Evolutionary conservation across 2,113 vertebrate species (phyloP).

Genomic region (Electrona antarctica): DNA sequence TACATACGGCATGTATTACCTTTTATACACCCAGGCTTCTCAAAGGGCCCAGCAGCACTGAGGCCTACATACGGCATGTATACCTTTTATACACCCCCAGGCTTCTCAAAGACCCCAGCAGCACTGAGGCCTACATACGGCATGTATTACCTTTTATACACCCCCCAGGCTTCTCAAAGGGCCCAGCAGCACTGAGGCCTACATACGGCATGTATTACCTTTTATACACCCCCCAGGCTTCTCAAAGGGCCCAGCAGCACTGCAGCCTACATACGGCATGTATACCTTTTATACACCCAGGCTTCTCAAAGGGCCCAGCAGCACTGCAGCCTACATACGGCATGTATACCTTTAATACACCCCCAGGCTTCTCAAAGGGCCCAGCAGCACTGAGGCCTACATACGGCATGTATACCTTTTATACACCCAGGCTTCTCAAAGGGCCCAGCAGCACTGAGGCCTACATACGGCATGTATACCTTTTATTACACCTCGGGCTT

Average conservation of each 20-base stretch:
- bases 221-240: no score
- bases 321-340: conserved; percentile 96
- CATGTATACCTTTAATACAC: conserved; percentile 53
- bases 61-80: conserved; percentile 92
- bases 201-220: conserved; percentile 84
- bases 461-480: conserved; percentile 86
- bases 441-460: conserved; percentile 96
- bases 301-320: conserved; percentile 93
- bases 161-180: no score
- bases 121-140: conserved; percentile 96
- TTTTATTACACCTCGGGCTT: no score
- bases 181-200: conserved; percentile 95
- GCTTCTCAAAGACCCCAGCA: conserved; percentile 93
- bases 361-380: conserved; percentile 89
- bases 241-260: conserved; percentile 94
- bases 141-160: conserved; percentile 52
- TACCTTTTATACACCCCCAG: not conserved
- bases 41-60: conserved; percentile 93
- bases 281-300: not conserved
- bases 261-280: conserved; percentile 93
- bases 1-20: conserved; percentile 86
- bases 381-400: conserved; percentile 96
- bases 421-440: no score
- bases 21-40: no score
- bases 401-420: conserved; percentile 80